Evolutionary conservation across 2,797 vertebrate species (phyloP), one percentile per base, ranked within the genome.

Genomic region (Yasuhikotakia modesta): DNA sequence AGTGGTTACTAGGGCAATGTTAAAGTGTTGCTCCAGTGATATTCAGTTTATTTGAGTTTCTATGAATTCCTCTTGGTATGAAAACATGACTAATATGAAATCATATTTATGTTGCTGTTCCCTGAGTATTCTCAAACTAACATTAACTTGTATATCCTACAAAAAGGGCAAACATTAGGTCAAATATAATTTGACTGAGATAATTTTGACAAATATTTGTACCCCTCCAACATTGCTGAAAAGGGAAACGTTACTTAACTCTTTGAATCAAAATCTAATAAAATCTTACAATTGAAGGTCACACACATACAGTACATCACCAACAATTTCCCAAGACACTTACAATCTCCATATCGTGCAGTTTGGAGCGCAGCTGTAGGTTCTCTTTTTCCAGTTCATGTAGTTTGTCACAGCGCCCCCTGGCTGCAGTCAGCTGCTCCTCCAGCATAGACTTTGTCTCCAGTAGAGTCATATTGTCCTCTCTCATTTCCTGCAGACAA

Each of bases 371-470:
- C 66, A 99, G 82, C 80, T 99, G 92, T 81, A 99, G 86, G 80
- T 96, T 98, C 85, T 99, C 97, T 68, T 98, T 99, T 86, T 99
- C 97, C 58, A 98, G 86, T 12, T 96, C 95, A 7, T 99, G 97
- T 12, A 98, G 88, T 81, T 96, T 97, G 45, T 99, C 97, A 21
- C 95, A 94, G 77, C 97, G 97, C 32, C 93, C 93, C 83, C 97
- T 95, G 22, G 95, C 92, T 4, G 94, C 81, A 0, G 92, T 88
- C 76, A 99, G 88, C 86, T 99, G 97, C 70, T 97, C 96, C 86
- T 99, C 97, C 78, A 99, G 80, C 93, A 99, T 91, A 73, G 93
- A 92, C 84, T 99, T 99, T 0, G 97, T 99, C 86, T 99, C 97
- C 70, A 99, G 91, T 69, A 99, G 89, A 12, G 96, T 95, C 83